Evolutionary conservation across 2,888 invertebrate species (phyloP).

Genomic region (Pharmacophagus antenor): DNA sequence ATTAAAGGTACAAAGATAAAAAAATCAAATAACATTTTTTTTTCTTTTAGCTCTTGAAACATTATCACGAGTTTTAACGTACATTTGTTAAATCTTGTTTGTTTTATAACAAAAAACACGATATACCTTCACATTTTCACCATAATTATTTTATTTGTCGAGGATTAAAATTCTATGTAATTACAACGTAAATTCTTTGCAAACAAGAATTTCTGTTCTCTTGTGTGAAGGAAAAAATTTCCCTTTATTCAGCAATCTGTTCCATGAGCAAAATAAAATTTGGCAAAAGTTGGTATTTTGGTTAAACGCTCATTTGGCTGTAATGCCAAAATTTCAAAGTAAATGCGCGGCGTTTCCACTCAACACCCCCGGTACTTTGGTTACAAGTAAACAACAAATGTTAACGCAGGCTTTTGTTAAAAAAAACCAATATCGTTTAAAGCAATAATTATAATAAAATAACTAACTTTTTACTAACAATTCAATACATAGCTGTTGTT

Average conservation of each 20-base stretch:
- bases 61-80: too few relatives aligned
- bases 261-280: conserved; percentile 15
- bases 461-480: too few relatives aligned
- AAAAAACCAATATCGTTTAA: too few relatives aligned
- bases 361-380: conserved; percentile 5
- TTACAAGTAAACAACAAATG: conserved; percentile 7
- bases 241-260: conserved; percentile 9
- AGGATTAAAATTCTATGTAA: neutral
- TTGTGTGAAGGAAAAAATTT: conserved; percentile 1
- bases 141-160: too few relatives aligned
- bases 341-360: conserved; percentile 9
- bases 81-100: too few relatives aligned
- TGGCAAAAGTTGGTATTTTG: conserved; percentile 16
- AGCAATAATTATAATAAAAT: too few relatives aligned
- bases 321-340: conserved; percentile 20
- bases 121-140: too few relatives aligned
- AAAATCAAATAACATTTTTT: too few relatives aligned
- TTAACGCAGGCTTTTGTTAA: neutral
- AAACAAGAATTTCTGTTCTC: neutral
- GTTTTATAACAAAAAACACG: too few relatives aligned
- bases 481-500: too few relatives aligned
- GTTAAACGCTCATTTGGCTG: conserved; percentile 22
- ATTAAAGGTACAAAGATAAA: too few relatives aligned
- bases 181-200: neutral
- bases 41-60: too few relatives aligned